phyloP scores from a whole-genome alignment of 1,140 invertebrate species.

The Brachionus calyciflorus region DNA sequence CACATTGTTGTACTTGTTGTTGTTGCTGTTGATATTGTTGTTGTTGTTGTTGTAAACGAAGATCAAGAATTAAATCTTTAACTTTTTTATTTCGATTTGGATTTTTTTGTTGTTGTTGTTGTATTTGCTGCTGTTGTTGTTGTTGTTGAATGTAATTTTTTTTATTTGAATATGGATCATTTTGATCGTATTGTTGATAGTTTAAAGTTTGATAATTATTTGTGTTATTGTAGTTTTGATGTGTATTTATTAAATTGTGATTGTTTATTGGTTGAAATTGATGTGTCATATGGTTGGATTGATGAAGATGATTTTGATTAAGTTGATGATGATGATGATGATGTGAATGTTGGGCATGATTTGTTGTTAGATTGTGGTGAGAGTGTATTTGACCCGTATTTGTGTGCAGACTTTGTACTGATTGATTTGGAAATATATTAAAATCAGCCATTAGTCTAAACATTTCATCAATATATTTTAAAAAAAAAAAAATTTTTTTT shows the following conservation, averaged over 20 bases:
- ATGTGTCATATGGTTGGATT: no score
- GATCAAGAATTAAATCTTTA: constrained; percentile 32
- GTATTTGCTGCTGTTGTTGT: no score
- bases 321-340: not conserved
- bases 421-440: constrained; percentile 24
- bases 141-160: not conserved
- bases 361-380: no score
- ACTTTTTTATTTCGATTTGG: constrained; percentile 46
- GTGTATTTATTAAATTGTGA: constrained; percentile 10
- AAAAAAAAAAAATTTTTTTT: not conserved
- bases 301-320: no score
- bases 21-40: constrained; percentile 5
- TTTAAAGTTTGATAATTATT: not conserved
- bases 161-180: not conserved
- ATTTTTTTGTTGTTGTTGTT: constrained; percentile 14
- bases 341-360: no score
- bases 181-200: not conserved
- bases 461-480: not conserved
- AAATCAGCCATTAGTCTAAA: constrained; percentile 45
- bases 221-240: constrained; percentile 12
- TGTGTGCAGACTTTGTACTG: constrained; percentile 1
- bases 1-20: constrained; percentile 9
- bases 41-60: constrained; percentile 43
- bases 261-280: constrained; percentile 31
- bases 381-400: not conserved